A percentile compares a stretch with the other conserved stretches of the same genome.
Evolutionary conservation across 2,113 vertebrate genomes (phyloP).

Genomic region (Dasypus novemcinctus): DNA sequence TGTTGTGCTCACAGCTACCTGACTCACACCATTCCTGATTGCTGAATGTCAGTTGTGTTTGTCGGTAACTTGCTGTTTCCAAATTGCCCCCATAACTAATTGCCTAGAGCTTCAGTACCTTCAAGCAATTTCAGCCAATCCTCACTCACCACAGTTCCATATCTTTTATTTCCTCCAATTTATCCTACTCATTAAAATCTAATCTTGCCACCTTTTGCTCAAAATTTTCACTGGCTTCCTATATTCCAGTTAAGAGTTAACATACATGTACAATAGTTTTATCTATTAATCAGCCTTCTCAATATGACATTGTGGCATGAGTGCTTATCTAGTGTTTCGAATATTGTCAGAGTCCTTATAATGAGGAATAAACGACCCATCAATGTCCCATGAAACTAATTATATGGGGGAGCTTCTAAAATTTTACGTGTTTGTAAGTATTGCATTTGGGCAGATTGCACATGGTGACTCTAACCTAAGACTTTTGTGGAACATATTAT

Average conservation of each 20-base stretch:
- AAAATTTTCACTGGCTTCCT: not conserved
- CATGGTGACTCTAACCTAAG: not conserved
- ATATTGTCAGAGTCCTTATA: not conserved
- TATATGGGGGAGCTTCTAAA: not conserved
- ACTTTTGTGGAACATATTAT: not conserved
- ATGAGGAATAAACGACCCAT: slow-evolving; percentile 20
- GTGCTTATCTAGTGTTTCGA: not conserved
- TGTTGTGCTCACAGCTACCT: not conserved
- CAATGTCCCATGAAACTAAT: not conserved
- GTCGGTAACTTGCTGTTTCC: not conserved
- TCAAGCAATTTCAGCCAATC: not conserved
- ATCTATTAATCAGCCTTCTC: not conserved
- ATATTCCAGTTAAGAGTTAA: not conserved
- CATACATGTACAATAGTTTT: not conserved
- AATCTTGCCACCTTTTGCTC: not conserved
- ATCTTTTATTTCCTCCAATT: not conserved
- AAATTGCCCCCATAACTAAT: not conserved
- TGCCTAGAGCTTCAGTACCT: not conserved
- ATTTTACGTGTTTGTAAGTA: not conserved
- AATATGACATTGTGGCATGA: not conserved
- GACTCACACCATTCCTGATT: not conserved
- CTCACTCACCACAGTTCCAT: not conserved
- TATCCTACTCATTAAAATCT: not conserved
- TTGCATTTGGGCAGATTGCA: not conserved
- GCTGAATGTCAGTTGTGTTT: not conserved